Conservation (phyloP, 2,113 vertebrate species). For the Phyllostomus hastatus region DNA sequence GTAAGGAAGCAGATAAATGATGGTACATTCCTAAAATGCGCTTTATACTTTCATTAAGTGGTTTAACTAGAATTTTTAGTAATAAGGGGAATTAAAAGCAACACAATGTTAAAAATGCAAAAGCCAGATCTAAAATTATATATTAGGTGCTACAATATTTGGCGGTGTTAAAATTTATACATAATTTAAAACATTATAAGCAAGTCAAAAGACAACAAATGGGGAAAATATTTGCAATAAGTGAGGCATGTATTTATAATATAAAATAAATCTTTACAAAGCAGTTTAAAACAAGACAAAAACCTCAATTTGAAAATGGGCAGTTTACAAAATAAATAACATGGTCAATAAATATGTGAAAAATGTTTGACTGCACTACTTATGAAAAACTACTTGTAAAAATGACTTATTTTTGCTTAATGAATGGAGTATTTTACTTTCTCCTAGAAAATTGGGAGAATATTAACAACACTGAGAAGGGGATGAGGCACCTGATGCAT, state of each 20-base stretch:
- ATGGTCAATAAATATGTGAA: not conserved
- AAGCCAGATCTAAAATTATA: not conserved
- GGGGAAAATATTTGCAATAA: slow-evolving; percentile 16
- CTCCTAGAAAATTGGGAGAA: not conserved
- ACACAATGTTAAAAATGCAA: not conserved
- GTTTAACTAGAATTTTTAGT: slow-evolving; percentile 8
- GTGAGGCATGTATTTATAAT: not conserved
- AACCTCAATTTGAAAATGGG: not conserved
- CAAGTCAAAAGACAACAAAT: not conserved
- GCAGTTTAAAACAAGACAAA: not conserved
- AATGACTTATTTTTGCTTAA: slow-evolving; percentile 16
- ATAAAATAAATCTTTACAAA: slow-evolving; percentile 14
- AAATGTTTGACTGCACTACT: not conserved
- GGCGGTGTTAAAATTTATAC: not conserved
- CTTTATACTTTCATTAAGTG: not conserved
- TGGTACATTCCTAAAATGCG: not conserved
- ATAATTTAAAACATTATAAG: not conserved
- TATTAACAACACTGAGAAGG: not conserved
- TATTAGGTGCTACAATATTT: not conserved
- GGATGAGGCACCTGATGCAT: not conserved
- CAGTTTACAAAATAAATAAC: slow-evolving; percentile 10
- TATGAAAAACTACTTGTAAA: not conserved
- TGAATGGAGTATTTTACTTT: not conserved
- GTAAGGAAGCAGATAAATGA: not conserved
- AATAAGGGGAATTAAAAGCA: not conserved